Conservation (phyloP, 2,888 invertebrate species). For the Cheilosia soror region DNA sequence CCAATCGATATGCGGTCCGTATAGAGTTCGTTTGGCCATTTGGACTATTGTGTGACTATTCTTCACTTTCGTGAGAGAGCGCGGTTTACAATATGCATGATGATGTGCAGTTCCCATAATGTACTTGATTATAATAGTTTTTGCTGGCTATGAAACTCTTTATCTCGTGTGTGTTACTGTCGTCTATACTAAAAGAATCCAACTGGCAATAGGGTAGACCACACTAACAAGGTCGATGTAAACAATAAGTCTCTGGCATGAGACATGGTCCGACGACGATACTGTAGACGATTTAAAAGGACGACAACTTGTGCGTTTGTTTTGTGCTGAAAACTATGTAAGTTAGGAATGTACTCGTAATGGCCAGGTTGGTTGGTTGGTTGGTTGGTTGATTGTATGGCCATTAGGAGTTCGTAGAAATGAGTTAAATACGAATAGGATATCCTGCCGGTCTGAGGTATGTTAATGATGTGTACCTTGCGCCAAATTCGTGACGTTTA, state of each 20-base stretch:
- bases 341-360: conserved; percentile 61
- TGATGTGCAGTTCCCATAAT: conserved; percentile 71
- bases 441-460: conserved; percentile 69
- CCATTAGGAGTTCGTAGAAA: conserved; percentile 74
- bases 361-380: not conserved
- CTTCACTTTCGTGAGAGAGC: conserved; percentile 66
- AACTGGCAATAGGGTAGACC: conserved; percentile 33
- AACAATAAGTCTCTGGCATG: conserved; percentile 58
- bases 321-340: conserved; percentile 59
- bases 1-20: not conserved
- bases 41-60: conserved; percentile 58
- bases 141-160: conserved; percentile 27
- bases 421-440: conserved; percentile 62
- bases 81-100: conserved; percentile 31
- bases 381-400: conserved; percentile 33
- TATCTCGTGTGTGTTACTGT: conserved; percentile 30
- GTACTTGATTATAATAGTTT: conserved; percentile 41
- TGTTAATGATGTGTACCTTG: conserved; percentile 73
- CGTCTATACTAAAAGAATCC: conserved; percentile 8
- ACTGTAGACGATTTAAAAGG: conserved; percentile 36
- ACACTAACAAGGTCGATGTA: conserved; percentile 73
- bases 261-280: conserved; percentile 22
- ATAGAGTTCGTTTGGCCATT: conserved; percentile 30
- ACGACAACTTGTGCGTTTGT: conserved; percentile 70
- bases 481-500: conserved; percentile 72